Conservation (phyloP, 2,888 invertebrate genomes). For the Minunthozetes semirufus region DNA sequence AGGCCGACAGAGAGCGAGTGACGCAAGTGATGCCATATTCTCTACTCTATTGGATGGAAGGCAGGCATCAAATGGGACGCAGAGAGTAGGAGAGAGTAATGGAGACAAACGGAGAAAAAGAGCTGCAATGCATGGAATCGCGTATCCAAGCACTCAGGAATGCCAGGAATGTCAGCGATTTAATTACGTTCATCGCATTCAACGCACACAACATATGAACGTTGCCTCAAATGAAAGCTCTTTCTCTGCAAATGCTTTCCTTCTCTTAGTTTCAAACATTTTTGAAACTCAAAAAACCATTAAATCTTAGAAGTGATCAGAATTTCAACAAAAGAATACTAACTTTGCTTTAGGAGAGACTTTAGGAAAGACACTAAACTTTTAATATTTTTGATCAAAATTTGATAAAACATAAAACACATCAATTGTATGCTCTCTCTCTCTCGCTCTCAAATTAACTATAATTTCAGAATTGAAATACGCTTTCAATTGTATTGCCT, state of each 20-base stretch:
- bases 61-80: conserved; percentile 2
- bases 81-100: conserved; percentile 14
- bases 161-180: conserved; percentile 34
- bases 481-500: too few species aligned
- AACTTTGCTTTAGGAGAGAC: too few species aligned
- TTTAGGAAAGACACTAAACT: too few species aligned
- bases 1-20: conserved; percentile 10
- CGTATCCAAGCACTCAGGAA: conserved; percentile 33
- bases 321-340: neutral
- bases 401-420: too few species aligned
- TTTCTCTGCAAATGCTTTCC: neutral
- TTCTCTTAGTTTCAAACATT: neutral
- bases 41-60: conserved; percentile 2
- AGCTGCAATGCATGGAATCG: neutral
- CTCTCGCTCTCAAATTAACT: too few species aligned
- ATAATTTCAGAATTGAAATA: too few species aligned
- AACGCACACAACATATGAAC: conserved; percentile 5
- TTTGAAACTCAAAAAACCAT: neutral
- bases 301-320: neutral
- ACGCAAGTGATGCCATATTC: conserved; percentile 26
- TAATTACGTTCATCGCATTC: conserved; percentile 29
- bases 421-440: too few species aligned
- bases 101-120: neutral
- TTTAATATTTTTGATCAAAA: too few species aligned
- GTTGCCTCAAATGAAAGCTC: neutral